Conservation (phyloP, 2,113 vertebrate species). For the Sorex fumeus region DNA sequence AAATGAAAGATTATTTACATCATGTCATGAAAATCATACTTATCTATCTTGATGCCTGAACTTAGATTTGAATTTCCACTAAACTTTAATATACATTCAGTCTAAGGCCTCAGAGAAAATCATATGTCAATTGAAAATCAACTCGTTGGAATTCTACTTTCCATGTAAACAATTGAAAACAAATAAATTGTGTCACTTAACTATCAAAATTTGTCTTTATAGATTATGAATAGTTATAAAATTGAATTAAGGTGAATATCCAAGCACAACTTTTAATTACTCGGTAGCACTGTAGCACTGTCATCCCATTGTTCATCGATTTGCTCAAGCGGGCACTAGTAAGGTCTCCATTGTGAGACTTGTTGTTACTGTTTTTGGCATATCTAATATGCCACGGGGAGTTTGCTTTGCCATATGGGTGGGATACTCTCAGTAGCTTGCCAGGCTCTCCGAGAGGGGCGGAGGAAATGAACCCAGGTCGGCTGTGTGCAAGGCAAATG, state of each 20-base stretch:
- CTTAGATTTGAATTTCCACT: conserved; percentile 21
- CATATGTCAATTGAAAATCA: conserved; percentile 57
- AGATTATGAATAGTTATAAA: conserved; percentile 30
- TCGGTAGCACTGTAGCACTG: no score
- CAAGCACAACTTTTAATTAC: conserved; percentile 22
- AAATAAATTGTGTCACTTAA: conserved; percentile 36
- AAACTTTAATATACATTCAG: conserved; percentile 11
- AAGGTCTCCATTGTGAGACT: no score
- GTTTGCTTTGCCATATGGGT: no score
- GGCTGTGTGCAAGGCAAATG: no score
- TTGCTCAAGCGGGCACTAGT: no score
- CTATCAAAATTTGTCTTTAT: conserved; percentile 18
- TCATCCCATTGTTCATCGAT: no score
- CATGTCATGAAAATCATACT: conserved; percentile 17
- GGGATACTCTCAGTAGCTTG: no score
- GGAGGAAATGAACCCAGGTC: no score
- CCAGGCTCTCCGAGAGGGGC: no score
- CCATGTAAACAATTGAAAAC: conserved; percentile 16
- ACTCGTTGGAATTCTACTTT: conserved; percentile 23
- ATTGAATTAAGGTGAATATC: background rate
- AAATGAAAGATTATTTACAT: conserved; percentile 59
- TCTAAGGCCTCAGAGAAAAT: conserved; percentile 1
- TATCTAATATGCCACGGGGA: no score
- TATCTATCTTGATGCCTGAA: conserved; percentile 28
- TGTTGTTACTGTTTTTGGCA: no score